These are phyloP conservation scores for Diadromus collaris DNA, from an alignment of 2,888 invertebrate genomes.

Conservation along the genomic window DNA sequence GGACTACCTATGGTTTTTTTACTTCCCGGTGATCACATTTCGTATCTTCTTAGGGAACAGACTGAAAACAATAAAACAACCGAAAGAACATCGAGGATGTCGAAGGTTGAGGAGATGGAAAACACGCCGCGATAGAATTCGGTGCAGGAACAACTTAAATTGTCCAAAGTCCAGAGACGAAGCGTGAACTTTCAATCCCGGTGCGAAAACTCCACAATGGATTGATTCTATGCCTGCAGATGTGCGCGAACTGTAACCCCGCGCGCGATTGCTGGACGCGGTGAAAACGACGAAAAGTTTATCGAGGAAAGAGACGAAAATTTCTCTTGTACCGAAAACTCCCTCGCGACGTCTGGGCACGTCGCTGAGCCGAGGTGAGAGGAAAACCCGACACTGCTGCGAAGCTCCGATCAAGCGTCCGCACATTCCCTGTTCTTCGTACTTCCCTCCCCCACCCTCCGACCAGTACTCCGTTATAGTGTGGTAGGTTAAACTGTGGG, in stretches of 20 bases:
- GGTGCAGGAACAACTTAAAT: not conserved
- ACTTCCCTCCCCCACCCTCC: not conserved
- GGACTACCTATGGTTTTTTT: not conserved
- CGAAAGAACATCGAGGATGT: not conserved
- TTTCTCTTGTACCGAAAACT: slow-evolving; percentile 27
- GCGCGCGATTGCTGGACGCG: slow-evolving; percentile 21
- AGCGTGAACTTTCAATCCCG: not conserved
- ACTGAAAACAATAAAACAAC: not conserved
- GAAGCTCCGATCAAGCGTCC: slow-evolving; percentile 1
- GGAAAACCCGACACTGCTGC: slow-evolving; percentile 9
- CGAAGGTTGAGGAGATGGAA: not conserved
- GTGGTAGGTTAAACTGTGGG: slow-evolving; percentile 27
- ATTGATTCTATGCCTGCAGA: slow-evolving; percentile 11
- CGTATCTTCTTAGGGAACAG: not conserved
- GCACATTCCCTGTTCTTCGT: slow-evolving; percentile 19
- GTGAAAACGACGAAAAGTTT: slow-evolving; percentile 29
- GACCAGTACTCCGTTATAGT: not conserved
- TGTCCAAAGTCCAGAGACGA: not conserved
- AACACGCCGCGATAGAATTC: not conserved
- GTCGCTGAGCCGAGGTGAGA: slow-evolving; percentile 16
- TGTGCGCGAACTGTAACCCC: slow-evolving; percentile 6
- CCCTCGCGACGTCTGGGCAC: slow-evolving; percentile 21
- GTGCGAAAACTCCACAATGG: not conserved
- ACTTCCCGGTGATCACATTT: not conserved
- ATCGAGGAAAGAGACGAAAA: slow-evolving; percentile 19